phyloP scores from a whole-genome alignment of 2,113 vertebrate species.

The Centrocercus urophasianus region DNA sequence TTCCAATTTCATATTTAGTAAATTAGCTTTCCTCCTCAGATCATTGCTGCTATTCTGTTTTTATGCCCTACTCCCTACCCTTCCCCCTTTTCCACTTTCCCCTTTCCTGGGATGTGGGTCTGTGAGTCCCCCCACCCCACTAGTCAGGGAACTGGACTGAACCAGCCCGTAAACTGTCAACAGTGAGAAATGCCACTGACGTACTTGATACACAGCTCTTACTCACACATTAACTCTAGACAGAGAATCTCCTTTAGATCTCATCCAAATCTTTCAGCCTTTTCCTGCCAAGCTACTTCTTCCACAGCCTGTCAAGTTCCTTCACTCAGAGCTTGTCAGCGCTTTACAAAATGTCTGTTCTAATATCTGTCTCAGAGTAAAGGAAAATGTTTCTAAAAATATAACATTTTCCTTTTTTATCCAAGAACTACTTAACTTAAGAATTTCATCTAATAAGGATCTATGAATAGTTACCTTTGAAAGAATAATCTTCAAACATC shows the following conservation, averaged over 20 bases:
- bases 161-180: no score
- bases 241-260: neutral
- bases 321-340: neutral
- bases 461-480: neutral
- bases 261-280: neutral
- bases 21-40: no score
- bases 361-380: neutral
- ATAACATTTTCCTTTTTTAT: neutral
- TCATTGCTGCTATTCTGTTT: no score
- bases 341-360: neutral
- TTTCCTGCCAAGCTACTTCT: neutral
- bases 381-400: neutral
- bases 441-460: neutral
- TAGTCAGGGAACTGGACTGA: no score
- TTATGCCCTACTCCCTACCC: no score
- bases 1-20: no score
- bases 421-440: neutral
- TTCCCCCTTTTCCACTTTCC: no score
- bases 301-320: neutral
- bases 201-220: neutral
- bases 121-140: no score
- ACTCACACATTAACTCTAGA: neutral
- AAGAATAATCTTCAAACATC: neutral
- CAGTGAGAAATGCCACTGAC: neutral
- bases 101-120: no score